Evolutionary conservation across 1,140 invertebrate species (phyloP).

Genomic region (Bombus pyrosoma): DNA sequence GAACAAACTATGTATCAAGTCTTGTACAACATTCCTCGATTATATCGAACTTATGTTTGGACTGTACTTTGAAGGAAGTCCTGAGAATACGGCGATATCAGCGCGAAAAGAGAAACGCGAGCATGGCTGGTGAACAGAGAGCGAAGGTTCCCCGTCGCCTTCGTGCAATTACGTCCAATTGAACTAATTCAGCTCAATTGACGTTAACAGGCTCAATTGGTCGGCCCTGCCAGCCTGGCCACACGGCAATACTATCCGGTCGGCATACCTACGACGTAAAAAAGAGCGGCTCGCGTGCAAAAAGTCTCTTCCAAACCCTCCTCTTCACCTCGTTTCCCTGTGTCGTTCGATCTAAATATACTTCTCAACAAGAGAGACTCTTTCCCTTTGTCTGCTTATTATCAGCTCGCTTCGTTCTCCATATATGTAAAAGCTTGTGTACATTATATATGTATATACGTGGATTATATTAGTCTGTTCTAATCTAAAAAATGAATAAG

Average conservation of each 20-base stretch:
- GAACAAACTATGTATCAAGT: background rate
- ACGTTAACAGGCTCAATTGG: constrained; percentile 80
- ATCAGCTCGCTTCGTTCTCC: background rate
- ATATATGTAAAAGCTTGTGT: background rate
- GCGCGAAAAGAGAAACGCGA: constrained; percentile 47
- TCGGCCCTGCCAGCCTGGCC: constrained; percentile 50
- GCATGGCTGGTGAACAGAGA: constrained; percentile 44
- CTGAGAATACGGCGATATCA: constrained; percentile 58
- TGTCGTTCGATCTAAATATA: constrained; percentile 19
- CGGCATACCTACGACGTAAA: constrained; percentile 65
- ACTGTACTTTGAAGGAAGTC: constrained; percentile 35
- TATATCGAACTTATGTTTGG: background rate
- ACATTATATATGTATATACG: background rate
- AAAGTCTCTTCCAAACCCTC: constrained; percentile 3
- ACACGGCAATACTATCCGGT: constrained; percentile 55
- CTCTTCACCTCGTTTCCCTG: background rate
- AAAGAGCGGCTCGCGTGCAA: constrained; percentile 49
- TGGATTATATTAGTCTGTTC: background rate
- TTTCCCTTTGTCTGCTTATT: background rate
- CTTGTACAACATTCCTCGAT: background rate
- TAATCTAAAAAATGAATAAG: background rate
- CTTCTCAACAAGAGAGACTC: background rate
- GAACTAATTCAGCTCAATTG: constrained; percentile 80
- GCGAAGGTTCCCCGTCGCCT: constrained; percentile 79
- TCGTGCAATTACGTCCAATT: constrained; percentile 80